Evolutionary conservation across 2,113 vertebrate genomes (phyloP), one percentile per base, ranked within the genome.

Genomic region (Prinia subflava): DNA sequence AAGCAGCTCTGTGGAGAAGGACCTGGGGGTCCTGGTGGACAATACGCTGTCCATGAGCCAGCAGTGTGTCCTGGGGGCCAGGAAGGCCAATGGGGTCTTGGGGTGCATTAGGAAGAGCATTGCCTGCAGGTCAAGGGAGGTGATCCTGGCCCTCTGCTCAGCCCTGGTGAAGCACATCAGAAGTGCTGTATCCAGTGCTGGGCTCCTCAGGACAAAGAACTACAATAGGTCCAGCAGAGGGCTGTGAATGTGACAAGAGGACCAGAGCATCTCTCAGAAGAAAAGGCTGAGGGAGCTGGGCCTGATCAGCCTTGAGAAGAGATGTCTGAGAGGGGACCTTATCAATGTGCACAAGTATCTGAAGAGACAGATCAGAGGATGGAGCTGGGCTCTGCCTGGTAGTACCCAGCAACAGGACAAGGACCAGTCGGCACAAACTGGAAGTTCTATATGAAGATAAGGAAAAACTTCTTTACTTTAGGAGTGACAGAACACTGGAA

Each of bases 241-340:
- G 11, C 60, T 67, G n/a, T 39, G 39, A 39, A 33, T 59, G 46
- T 31, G 27, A 33, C 13, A 33, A 74, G 31, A 10, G 21, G 19
- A 39, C 19, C 12, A 30, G 15, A 73, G 12, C 22, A 37, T 50
- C 14, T 50, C 59, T 50, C 28, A 53, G 0, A 0, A 46, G 30
- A 24, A 68, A 41, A 35, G 49, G 17, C n/a, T 41, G 53, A 62
- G 20, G 24, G 11, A 75, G 6, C 70, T 10, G 11, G 11, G 24
- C 7, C 46, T 53, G 39, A 21, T 39, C 39, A 60, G 8, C 13
- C 20, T 25, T 2, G 6, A 47, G 20, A 75, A 39, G 33, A 53
- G 14, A 25, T 0, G 0, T 0, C 28, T 41, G 46, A 53, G 27
- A 25, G 9, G 11, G 13, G 3, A 25, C 7, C 14, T 62, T 4